phyloP scores from a whole-genome alignment of 2,113 vertebrate species.

The Nanger granti region DNA sequence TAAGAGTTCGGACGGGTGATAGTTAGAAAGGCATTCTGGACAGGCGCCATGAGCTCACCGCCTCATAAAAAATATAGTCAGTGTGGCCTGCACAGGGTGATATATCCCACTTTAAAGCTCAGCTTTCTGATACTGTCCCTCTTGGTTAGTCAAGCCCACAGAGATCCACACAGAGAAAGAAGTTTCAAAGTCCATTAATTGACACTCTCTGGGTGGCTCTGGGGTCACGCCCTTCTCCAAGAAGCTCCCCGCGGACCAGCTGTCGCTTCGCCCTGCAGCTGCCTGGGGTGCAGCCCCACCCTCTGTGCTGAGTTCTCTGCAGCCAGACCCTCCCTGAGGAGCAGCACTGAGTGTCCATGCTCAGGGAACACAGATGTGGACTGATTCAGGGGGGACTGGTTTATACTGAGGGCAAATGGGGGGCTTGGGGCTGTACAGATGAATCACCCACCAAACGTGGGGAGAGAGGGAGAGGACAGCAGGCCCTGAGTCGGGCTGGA shows the following conservation, averaged over 20 bases:
- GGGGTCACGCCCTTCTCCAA: fast-evolving
- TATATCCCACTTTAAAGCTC: fast-evolving
- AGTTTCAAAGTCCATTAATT: neutral
- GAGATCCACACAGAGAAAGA: neutral
- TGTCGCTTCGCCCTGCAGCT: neutral
- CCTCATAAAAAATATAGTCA: too few species aligned
- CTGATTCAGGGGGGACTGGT: neutral
- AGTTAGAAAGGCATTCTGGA: neutral
- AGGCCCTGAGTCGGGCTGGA: fast-evolving
- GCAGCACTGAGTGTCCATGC: too few species aligned
- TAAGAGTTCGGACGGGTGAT: neutral
- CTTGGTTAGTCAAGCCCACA: neutral
- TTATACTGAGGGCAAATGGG: neutral
- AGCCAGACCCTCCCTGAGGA: too few species aligned
- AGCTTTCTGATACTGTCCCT: neutral
- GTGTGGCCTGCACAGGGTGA: fast-evolving
- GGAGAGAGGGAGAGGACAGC: neutral
- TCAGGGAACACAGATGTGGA: neutral
- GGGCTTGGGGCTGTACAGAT: fast-evolving
- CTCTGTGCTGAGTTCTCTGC: neutral
- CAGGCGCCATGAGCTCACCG: fast-evolving
- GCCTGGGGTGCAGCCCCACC: fast-evolving
- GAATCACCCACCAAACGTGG: fast-evolving
- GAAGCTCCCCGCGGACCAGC: neutral
- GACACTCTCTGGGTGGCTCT: neutral